Evolutionary conservation across 2,113 vertebrate genomes (phyloP).

Genomic region (Gavia stellata): DNA sequence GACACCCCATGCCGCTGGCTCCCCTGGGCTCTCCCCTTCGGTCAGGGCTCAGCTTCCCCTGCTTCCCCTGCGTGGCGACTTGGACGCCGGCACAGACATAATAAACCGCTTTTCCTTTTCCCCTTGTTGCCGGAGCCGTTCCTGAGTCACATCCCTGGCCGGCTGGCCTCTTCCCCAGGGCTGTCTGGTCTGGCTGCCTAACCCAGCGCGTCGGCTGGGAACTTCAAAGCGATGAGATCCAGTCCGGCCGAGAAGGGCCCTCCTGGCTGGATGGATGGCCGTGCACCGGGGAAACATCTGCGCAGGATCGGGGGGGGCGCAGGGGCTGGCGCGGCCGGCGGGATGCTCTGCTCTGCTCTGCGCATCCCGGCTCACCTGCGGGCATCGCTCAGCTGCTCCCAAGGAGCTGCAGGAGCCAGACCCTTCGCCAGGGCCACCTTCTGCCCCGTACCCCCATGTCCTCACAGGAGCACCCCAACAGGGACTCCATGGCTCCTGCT

Average conservation of each 20-base stretch:
- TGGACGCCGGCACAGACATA: not conserved
- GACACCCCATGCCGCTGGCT: not conserved
- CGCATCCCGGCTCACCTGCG: not conserved
- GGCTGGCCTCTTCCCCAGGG: constrained; percentile 11
- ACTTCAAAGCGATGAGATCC: not conserved
- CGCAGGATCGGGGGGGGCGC: accelerated
- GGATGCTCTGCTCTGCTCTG: not conserved
- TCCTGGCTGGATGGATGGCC: not conserved
- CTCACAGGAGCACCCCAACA: not conserved
- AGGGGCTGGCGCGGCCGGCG: accelerated
- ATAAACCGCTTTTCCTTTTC: constrained; percentile 38
- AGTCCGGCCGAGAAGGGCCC: not conserved
- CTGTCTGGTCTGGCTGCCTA: not conserved
- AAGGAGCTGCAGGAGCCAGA: not conserved
- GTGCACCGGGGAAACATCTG: not conserved
- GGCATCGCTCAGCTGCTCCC: not conserved
- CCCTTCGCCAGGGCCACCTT: not conserved
- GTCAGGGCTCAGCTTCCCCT: not conserved
- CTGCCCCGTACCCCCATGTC: accelerated
- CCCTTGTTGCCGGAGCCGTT: not conserved
- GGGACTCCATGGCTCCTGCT: accelerated
- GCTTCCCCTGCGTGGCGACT: not conserved
- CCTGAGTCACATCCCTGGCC: constrained; percentile 2
- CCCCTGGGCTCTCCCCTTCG: not conserved
- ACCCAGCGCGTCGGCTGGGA: not conserved